Percentiles rank a stretch among this genome's conserved stretches.
These are phyloP conservation scores for Spea bombifrons DNA, from an alignment of 2,113 vertebrate species.

Conservation along the genomic window DNA sequence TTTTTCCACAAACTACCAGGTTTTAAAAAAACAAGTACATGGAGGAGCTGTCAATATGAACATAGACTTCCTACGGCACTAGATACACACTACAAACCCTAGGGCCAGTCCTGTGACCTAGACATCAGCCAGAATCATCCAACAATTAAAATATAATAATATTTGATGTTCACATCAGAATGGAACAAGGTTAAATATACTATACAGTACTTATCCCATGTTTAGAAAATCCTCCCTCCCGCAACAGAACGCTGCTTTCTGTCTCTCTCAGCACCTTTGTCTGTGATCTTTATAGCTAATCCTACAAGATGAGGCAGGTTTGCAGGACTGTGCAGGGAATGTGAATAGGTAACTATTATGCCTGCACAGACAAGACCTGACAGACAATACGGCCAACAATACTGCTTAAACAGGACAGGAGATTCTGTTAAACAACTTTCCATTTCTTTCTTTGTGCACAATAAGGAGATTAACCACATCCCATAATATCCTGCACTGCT, in stretches of 20 bases:
- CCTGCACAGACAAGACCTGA: slow-evolving; percentile 33
- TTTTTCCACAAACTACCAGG: no score
- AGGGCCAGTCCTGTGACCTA: no score
- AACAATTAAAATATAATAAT: no score
- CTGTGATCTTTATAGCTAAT: slow-evolving; percentile 11
- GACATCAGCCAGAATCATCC: no score
- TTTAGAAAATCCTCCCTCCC: slow-evolving; percentile 8
- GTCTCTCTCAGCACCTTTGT: slow-evolving; percentile 33
- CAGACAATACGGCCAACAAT: not conserved
- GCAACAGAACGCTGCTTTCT: slow-evolving; percentile 11
- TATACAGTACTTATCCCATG: not conserved
- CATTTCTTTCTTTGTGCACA: slow-evolving; percentile 9
- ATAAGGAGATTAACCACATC: not conserved
- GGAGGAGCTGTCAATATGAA: no score
- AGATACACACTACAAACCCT: no score
- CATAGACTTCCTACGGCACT: no score
- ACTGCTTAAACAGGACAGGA: not conserved
- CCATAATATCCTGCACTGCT: not conserved
- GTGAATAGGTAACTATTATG: slow-evolving; percentile 1
- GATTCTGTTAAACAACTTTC: not conserved
- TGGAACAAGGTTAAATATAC: not conserved
- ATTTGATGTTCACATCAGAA: no score
- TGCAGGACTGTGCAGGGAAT: slow-evolving; percentile 12
- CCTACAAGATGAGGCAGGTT: slow-evolving; percentile 30
- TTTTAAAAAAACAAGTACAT: no score